Percentiles rank a stretch among this genome's conserved stretches.
Evolutionary conservation across 2,797 vertebrate species (phyloP).

Genomic region (Lithobates sylvaticus): DNA sequence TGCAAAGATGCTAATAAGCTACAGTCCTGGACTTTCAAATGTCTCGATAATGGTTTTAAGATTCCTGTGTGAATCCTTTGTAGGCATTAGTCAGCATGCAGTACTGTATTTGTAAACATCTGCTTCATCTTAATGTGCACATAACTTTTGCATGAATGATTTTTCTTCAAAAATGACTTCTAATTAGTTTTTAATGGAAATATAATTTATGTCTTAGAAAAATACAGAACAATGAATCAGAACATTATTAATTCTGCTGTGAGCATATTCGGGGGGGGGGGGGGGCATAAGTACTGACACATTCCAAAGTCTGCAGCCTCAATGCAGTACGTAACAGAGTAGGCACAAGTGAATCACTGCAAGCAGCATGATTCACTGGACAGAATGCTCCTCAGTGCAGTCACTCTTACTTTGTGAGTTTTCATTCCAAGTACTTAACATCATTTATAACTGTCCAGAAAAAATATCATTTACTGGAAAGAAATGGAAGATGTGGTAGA

Average conservation of each 20-base stretch:
- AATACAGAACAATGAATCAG: conserved; percentile 5
- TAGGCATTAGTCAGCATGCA: conserved; percentile 13
- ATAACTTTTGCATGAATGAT: conserved; percentile 16
- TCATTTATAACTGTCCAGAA: conserved; percentile 65
- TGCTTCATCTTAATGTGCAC: conserved; percentile 5
- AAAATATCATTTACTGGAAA: conserved; percentile 65
- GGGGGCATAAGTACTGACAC: not conserved
- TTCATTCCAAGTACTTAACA: conserved; percentile 60
- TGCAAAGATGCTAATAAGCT: not conserved
- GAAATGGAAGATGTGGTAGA: conserved; percentile 63
- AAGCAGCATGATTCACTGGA: conserved; percentile 68
- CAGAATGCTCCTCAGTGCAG: conserved; percentile 61
- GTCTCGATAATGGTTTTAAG: conserved; percentile 6
- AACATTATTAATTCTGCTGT: not conserved
- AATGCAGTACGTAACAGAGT: conserved; percentile 59
- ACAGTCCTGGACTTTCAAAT: not conserved
- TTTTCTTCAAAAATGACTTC: not conserved
- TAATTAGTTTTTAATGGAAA: conserved; percentile 17
- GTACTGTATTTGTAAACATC: conserved; percentile 28
- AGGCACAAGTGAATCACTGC: conserved; percentile 65
- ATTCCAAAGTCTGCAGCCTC: not conserved
- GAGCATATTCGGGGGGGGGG: not conserved
- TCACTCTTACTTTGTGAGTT: conserved; percentile 53
- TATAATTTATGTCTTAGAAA: not conserved
- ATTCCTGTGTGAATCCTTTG: conserved; percentile 3